Base-by-base conservation (phyloP, 2,888 invertebrate species). In the Lingula anatina region DNA sequence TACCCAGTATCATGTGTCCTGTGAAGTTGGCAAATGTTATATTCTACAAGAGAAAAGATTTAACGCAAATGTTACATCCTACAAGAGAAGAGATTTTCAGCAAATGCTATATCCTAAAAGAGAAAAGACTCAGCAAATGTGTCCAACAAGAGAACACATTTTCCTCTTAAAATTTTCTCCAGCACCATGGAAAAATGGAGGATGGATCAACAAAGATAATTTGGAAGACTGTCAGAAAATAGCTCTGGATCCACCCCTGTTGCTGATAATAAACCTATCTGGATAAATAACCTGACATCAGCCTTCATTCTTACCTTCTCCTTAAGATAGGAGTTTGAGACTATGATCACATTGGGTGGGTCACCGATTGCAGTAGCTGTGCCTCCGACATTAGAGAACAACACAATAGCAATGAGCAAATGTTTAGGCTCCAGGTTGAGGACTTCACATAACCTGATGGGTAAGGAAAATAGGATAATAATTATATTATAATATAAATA, bases 301-400 rank as follows among this genome's bases (percentile, higher is more conserved):
- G 15, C 18, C 18, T 9, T 2, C 36, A 9, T 27, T 49, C 59
- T 52, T 55, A 62, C 64, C 47, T 53, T 57, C 1, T 28, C 52
- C 5, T 47, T 43, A 21, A 66, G 75, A 20, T 75, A 71, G 41
- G 37, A 50, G 51, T 66, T 87, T 0, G 87, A 86, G 2, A 89
- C 88, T 47, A 93, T 90, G 54, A 93, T 90, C 38, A 93, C 90
- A 70, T 93, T 93, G 0, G 93, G 92, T 0, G 92, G 92, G 73
- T 93, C 93, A 0, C 93, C 93, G 1, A 94, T 87, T 0, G 92
- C 91, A 0, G 93, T 92, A 9, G 89, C 83, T 0, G 90, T 87
- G 0, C 93, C 93, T 0, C 93, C 93, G 50, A 93, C 88, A 66
- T 94, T 94, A 0, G 90, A 88, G 71, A 88, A 92, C 48, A 92